Base-by-base conservation (phyloP, 2,797 vertebrate species). In the Lithobates pipiens region DNA sequence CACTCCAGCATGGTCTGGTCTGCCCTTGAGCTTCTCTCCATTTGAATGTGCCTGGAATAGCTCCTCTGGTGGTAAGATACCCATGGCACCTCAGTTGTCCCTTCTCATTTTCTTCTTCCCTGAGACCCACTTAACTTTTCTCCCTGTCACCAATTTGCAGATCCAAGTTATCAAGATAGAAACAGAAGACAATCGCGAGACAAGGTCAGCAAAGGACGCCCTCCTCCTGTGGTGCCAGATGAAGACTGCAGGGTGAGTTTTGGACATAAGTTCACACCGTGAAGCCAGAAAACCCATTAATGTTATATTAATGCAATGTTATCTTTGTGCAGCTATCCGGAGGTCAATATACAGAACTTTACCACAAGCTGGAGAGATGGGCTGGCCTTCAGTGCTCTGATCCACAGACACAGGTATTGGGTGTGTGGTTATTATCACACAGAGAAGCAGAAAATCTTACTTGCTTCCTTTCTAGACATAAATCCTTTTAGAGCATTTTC, bases 311-410 rank as follows among this genome's bases (percentile, higher is more conserved):
- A 63, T 61, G 16, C 6, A 36, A 27, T 11, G 0, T 46, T 72
- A 25, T 27, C 10, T 50, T 0, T 36, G 50, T 9, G 32, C 78
- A 98, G 97, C 82, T 98, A 98, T 89, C 92, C 97, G 0, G 97
- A 97, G 87, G 96, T 99, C n/a, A 98, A 96, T 92, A 98, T 99
- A 91, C 97, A 98, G 92, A 99, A 99, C 93, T 99, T 99, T 90
- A 99, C 97, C 90, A 97, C 96, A 90, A 98, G 97, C 91, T 99
- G 98, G 98, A 94, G 96, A 88, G 98, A 99, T 0, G 98, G 98
- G 3, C 91, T 99, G 80, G 98, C 98, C 85, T 99, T 99, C 90
- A 99, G 97, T 0, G 97, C 98, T 1, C 97, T 99, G 88, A 99
- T 99, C 88, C 98, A 98, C 93, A 93, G 94, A 90, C 98, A 99